Evolutionary conservation across 1,140 invertebrate genomes (phyloP), one percentile per base, ranked within the genome.

Genomic region (Drosophila kikkawai): DNA sequence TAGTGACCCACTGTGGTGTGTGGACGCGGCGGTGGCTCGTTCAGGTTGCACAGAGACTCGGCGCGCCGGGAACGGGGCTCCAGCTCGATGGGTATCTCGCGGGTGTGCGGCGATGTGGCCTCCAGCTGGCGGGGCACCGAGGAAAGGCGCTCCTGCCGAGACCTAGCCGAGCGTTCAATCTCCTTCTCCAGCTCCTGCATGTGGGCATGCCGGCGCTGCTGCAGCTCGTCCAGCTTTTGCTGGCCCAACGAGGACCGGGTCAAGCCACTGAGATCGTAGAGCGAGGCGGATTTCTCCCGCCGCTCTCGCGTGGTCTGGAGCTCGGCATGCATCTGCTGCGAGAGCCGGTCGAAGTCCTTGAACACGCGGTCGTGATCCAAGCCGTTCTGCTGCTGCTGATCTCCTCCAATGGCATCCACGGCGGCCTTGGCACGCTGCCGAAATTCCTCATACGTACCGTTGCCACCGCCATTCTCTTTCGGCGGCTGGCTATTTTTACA

Each of bases 381-480:
- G 55, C 67, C 71, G 48, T 80, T 81, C 29, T 78, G 67, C 45
- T 44, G 48, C 45, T 41, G 48, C 15, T 55, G 61, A 26, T 45
- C 68, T 64, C 59, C 68, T 64, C 59, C 73, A 56, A 77, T 69
- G 45, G 80, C 79, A 57, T 74, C 86, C 32, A 90, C 80, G 11
- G 90, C 80, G 60, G 79, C 91, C 57, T 92, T 92, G 91, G 91
- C 91, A 91, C 84, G 90, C 79, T 92, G 91, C 91, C 91, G 69
- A 92, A 90, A 92, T 92, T 92, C 91, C 69, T 92, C 91, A 78
- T 92, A 92, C 74, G 87, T 80, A 73, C 57, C 68, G 74, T 56
- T 64, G 56, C 57, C 56, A 37, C 45, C 48, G 48, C 41, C 68
- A 57, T 32, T 59, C 57, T 48, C 64, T 58, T 44, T 32, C 56